Evolutionary conservation across 2,797 vertebrate species (phyloP), one percentile per base, ranked within the genome.

Genomic region (Cyprinodon diabolis): DNA sequence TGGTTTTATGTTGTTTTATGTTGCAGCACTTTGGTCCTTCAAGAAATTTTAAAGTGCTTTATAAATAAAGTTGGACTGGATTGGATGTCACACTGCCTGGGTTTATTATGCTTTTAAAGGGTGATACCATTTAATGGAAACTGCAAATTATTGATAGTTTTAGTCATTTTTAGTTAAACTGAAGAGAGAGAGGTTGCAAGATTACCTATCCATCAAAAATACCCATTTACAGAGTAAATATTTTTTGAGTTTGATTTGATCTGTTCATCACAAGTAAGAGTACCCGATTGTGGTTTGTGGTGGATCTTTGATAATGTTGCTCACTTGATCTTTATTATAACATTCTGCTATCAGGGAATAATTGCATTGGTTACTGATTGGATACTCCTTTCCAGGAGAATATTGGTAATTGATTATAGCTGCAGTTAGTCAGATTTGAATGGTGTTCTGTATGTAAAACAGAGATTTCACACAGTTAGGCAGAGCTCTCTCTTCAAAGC

Each of bases 401-500:
- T 23, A 45, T 65, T 43, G 43, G 40, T 45, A 65, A n/a, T 3
- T 43, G 8, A 2, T 63, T 69, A 60, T 30, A 68, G 1, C 55
- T 56, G 1, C 60, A 30, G 37, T 52, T 35, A 69, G 13, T 71
- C 54, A 55, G 35, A n/a, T 37, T 66, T 52, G 47, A 40, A 43
- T 54, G 3, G 45, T 55, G 43, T 43, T 5, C 40, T 43, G 40
- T 73, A 47, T 45, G 21, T 43, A 55, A 40, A 9, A 17, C 72
- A 55, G 25, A 52, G 58, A 43, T 68, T 12, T 78, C 47, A 51
- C 40, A 56, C 72, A 68, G 78, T 21, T 73, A 70, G 62, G 66
- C 58, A 40, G 37, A 14, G 25, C 23, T 74, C 72, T 75, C 86
- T 80, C 74, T 73, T 56, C 1, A 3, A 82, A 72, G 51, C 71